Evolutionary conservation across 2,797 vertebrate genomes (phyloP), one percentile per base, ranked within the genome.

Genomic region (Sparus aurata): DNA sequence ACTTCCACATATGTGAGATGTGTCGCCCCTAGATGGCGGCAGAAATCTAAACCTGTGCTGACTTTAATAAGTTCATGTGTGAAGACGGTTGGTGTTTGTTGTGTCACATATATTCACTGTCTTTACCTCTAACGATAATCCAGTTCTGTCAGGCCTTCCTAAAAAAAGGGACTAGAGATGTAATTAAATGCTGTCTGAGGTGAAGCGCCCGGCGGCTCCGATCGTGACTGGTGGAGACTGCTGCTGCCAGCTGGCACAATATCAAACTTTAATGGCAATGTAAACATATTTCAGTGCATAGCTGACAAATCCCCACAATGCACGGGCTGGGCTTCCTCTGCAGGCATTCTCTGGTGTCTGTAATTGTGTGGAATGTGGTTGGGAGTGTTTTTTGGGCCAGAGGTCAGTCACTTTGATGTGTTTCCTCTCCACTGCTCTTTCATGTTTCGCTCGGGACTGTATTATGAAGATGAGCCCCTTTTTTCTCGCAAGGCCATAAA

Each of bases 351-450:
- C 83, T 89, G 71, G 73, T 83, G 83, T 87, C 91, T 93, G 89
- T 92, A 93, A 94, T 93, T 90, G 88, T 83, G 87, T 73, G 91
- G 92, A 93, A 94, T 95, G 91, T 71, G 93, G 91, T 87, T 60
- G 88, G 88, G 84, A 85, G 85, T 83, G 76, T 90, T 91, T 38
- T 90, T 80, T 18, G 86, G 85, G 92, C 83, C 91, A 93, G 87
- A 94, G 94, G 94, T 94, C 89, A 93, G 70, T 49, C 80, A 80
- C 90, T 94, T 93, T 93, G 88, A 94, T 89, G 83, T 83, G 80
- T 83, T 93, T 93, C 88, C 89, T 84, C 84, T 80, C 67, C 70
- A 70, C 45, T 73, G 54, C 57, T 70, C 86, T 95, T 93, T 95
- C 91, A 94, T 86, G 89, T 87, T 78, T 52, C 34, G 41, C 86